These are phyloP conservation scores for Galerucella calmariensis DNA, from an alignment of 2,888 invertebrate species.

Conservation along the genomic window DNA sequence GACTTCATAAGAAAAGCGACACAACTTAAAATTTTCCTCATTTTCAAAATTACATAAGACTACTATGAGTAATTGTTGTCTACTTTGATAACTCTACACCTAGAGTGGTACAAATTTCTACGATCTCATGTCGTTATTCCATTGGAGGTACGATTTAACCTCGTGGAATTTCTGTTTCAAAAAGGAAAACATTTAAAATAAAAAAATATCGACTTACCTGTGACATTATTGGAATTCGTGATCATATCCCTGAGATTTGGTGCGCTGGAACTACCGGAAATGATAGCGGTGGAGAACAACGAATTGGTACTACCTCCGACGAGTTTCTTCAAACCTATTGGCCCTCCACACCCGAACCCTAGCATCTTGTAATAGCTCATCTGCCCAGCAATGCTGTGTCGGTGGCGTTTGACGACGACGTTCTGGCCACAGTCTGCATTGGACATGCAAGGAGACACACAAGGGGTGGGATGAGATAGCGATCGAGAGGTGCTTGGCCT, in stretches of 20 bases:
- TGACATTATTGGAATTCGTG: slow-evolving; percentile 77
- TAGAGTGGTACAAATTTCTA: too few species aligned
- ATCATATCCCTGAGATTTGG: slow-evolving; percentile 91
- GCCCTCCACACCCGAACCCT: slow-evolving; percentile 78
- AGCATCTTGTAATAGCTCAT: slow-evolving; percentile 93
- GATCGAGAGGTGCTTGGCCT: slow-evolving; percentile 53
- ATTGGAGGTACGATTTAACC: too few species aligned
- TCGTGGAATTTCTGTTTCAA: not conserved
- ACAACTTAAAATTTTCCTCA: too few species aligned
- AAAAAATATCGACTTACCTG: slow-evolving; percentile 70
- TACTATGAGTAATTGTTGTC: too few species aligned
- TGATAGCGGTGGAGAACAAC: slow-evolving; percentile 95
- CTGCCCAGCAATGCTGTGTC: slow-evolving; percentile 96
- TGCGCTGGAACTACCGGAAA: slow-evolving; percentile 92
- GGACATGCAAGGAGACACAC: slow-evolving; percentile 60
- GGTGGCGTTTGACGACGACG: slow-evolving; percentile 76
- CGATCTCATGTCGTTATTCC: too few species aligned
- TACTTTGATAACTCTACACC: too few species aligned
- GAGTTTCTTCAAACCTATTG: slow-evolving; percentile 69
- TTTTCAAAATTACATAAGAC: too few species aligned
- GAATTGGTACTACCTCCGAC: slow-evolving; percentile 80
- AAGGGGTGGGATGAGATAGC: slow-evolving; percentile 56
- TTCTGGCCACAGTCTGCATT: slow-evolving; percentile 59
- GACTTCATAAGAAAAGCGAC: too few species aligned
- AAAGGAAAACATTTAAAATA: not conserved